Evolutionary conservation across 2,797 vertebrate species (phyloP).

Genomic region (Nannoperca obscura): DNA sequence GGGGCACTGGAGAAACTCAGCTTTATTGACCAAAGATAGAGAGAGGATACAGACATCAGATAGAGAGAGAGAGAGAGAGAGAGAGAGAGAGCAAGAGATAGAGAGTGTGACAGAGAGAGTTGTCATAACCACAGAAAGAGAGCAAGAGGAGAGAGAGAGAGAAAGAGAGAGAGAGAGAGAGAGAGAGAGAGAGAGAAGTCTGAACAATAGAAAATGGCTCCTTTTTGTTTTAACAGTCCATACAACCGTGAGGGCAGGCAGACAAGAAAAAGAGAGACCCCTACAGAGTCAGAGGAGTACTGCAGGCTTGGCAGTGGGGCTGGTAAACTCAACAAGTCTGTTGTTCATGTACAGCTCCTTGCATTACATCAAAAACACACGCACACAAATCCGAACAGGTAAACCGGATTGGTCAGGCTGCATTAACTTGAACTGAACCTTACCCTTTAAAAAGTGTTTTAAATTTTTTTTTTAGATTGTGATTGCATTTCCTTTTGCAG

Average conservation of each 20-base stretch:
- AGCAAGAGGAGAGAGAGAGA: conserved; percentile 11
- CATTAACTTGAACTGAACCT: conserved; percentile 15
- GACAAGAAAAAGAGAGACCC: conserved; percentile 69
- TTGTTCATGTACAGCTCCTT: conserved; percentile 51
- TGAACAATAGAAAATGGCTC: conserved; percentile 82
- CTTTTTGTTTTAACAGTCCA: conserved; percentile 75
- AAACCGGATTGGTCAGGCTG: conserved; percentile 47
- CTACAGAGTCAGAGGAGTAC: conserved; percentile 69
- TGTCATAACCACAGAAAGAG: conserved; percentile 39
- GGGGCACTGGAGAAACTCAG: conserved; percentile 82
- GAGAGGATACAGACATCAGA: conserved; percentile 76
- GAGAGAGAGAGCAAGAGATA: conserved; percentile 1
- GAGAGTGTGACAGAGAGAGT: conserved; percentile 30
- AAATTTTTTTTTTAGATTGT: conserved; percentile 1
- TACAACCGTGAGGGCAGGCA: conserved; percentile 72
- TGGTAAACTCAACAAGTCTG: conserved; percentile 63
- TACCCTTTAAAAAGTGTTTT: neutral
- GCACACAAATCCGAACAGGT: conserved; percentile 43
- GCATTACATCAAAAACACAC: conserved; percentile 48
- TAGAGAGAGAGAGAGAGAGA: conserved; percentile 44
- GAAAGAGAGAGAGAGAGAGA: conserved; percentile 21
- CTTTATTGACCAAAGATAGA: conserved; percentile 83
- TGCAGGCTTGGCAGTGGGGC: conserved; percentile 78
- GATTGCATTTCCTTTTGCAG: conserved; percentile 9
- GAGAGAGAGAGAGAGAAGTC: conserved; percentile 42